Base-by-base conservation (phyloP, 2,888 invertebrate species). In the Magallana nippona region DNA sequence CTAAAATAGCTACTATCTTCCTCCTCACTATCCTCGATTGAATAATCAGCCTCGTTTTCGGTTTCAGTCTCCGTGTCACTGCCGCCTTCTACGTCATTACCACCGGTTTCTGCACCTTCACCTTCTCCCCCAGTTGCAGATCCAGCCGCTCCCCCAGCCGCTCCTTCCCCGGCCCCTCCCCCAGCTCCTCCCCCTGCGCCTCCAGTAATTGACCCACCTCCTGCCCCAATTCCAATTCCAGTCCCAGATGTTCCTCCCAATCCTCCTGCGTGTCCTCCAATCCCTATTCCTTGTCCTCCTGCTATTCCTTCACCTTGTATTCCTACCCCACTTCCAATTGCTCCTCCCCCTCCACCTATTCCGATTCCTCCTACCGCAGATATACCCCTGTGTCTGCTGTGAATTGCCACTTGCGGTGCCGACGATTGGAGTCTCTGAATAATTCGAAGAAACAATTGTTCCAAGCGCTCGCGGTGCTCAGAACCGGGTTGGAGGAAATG, bases 401-500 rank as follows among this genome's bases (percentile, higher is more conserved):
- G n/a, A 8, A 60, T 8, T n/a, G 60, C 15, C 5, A 13, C 32
- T 27, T 71, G 71, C 15, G 10, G 32, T 13, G 71, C 71, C 32
- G 17, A 32, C 2, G 22, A 15, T 32, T 27, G 71, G 13, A 71
- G 27, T 71, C 71, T 27, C 22, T 71, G 11, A 71, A 71, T 71
- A 32, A 22, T 71, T 71, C 1, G 22, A 15, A 71, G 22, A 13
- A 71, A 71, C 2, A 71, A 27, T 71, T 71, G 27, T 15, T 27
- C 71, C 11, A 71, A 22, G 15, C 71, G 27, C 32, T 71, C 27
- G 2, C 15, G 71, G 71, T 71, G 27, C 1, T 71, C 15, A 22
- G 71, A 71, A 71, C 71, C 71, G 15, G 71, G 71, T 22, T 32
- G 71, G 32, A 71, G 71, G 32, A 27, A 71, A 11, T 71, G 71